Conservation (phyloP, 2,797 vertebrate genomes). For the Manis javanica region DNA sequence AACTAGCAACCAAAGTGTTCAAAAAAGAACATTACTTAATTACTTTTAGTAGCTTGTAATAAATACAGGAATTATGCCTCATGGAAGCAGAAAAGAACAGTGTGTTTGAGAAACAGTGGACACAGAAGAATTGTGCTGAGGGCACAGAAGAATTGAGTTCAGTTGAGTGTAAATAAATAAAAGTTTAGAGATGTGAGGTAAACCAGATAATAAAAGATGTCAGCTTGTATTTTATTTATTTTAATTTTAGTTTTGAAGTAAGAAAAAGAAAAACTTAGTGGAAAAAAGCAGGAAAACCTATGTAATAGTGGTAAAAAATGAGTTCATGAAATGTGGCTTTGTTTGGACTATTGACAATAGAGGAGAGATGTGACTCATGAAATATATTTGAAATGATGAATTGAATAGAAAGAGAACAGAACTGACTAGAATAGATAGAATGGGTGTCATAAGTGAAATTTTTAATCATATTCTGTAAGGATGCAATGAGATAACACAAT, state of each 20-base stretch:
- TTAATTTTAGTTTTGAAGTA: not conserved
- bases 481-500: not conserved
- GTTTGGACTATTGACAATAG: not conserved
- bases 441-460: not conserved
- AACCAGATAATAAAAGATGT: not conserved
- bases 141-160: not conserved
- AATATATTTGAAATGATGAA: not conserved
- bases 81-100: not conserved
- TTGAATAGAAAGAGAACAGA: not conserved
- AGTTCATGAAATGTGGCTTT: not conserved
- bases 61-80: not conserved
- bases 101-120: not conserved
- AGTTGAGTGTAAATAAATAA: not conserved
- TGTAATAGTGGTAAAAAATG: not conserved
- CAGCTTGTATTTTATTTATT: not conserved
- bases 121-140: too few relatives aligned
- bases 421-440: not conserved
- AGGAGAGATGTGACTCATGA: not conserved
- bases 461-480: not conserved
- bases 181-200: not conserved
- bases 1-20: not conserved
- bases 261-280: not conserved
- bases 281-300: not conserved
- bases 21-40: not conserved
- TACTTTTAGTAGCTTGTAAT: not conserved